Percentiles rank a stretch among this genome's conserved stretches.
These are phyloP conservation scores for Meleagris gallopavo DNA, from an alignment of 2,113 vertebrate genomes.

Conservation along the genomic window DNA sequence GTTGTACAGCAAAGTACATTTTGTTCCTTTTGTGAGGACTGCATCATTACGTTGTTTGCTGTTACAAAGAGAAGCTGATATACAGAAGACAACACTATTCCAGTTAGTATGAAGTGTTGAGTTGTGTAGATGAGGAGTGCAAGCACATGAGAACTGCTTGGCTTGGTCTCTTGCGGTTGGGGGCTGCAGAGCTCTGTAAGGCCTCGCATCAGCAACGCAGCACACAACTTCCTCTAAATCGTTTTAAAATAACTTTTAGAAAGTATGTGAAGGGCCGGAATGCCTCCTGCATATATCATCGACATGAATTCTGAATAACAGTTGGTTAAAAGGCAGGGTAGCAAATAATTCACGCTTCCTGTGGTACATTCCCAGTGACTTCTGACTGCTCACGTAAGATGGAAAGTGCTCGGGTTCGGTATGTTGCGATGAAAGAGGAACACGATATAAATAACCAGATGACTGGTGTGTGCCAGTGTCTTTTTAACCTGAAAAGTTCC, in stretches of 20 bases:
- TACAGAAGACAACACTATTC: rapidly evolving
- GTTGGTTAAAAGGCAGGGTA: not conserved
- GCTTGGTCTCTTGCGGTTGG: not conserved
- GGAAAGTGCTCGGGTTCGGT: slow-evolving; percentile 52
- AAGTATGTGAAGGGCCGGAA: not conserved
- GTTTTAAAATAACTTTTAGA: not conserved
- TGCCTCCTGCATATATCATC: not conserved
- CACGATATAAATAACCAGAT: slow-evolving; percentile 45
- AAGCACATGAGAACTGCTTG: rapidly evolving
- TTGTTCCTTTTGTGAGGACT: not conserved
- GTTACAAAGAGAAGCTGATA: not conserved
- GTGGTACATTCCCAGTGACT: not conserved
- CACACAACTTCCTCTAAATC: slow-evolving; percentile 34
- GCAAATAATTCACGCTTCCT: not conserved
- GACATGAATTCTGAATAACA: not conserved
- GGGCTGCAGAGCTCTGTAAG: not conserved
- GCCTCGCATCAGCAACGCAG: not conserved
- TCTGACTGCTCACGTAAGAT: not conserved
- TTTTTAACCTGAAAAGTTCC: slow-evolving; percentile 26
- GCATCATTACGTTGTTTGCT: not conserved
- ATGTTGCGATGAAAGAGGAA: slow-evolving; percentile 52
- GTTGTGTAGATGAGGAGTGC: not conserved
- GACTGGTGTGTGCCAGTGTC: not conserved
- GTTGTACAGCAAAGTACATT: not conserved
- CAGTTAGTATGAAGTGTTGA: rapidly evolving